A percentile compares a stretch with the other conserved stretches of the same genome.
Conservation (phyloP, 2,797 vertebrate genomes). For the Podarcis siculus region DNA sequence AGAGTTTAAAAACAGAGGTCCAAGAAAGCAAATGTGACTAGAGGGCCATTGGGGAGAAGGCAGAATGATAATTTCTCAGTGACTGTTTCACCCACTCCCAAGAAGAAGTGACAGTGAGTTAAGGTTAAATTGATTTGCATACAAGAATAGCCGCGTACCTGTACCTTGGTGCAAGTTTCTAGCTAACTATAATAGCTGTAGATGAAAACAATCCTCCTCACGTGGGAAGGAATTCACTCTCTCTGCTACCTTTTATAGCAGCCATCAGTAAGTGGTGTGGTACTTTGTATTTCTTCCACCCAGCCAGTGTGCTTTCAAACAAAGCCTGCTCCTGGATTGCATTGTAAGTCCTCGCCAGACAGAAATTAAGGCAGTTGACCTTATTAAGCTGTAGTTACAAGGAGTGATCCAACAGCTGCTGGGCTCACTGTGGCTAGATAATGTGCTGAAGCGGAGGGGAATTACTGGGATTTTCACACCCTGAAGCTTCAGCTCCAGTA, state of each 20-base stretch:
- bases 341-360: not conserved
- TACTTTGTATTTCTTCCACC: not conserved
- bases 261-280: not conserved
- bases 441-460: not conserved
- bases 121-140: not conserved
- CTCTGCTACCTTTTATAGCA: not conserved
- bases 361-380: constrained; percentile 7
- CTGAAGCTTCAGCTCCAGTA: not conserved
- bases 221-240: not conserved
- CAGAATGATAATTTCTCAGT: not conserved
- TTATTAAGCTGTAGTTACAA: constrained; percentile 5
- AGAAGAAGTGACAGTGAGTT: not conserved
- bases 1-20: not conserved
- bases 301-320: not conserved
- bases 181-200: not conserved
- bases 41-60: not conserved
- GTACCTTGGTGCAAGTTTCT: not conserved
- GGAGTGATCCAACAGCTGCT: not conserved
- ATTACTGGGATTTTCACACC: constrained; percentile 10
- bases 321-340: not conserved
- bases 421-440: not conserved
- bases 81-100: not conserved
- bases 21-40: not conserved
- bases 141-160: not conserved
- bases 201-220: not conserved